Conservation (phyloP, 1,140 invertebrate genomes). For the Aleiodes sp. region DNA sequence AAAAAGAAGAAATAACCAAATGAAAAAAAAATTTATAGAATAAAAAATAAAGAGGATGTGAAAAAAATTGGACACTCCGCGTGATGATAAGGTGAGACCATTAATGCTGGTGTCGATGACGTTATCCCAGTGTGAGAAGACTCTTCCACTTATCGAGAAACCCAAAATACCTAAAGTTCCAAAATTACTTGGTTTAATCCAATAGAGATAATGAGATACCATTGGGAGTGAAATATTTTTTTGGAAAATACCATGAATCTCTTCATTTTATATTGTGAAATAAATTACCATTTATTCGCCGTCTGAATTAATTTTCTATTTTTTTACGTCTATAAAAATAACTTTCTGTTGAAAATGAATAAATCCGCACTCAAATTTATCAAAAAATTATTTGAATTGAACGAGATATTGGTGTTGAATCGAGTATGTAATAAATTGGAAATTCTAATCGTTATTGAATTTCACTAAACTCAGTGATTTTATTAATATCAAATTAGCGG, state of each 20-base stretch:
- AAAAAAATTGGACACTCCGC: neutral
- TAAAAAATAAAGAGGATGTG: slow-evolving; percentile 5
- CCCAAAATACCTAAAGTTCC: neutral
- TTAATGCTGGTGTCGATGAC: slow-evolving; percentile 41
- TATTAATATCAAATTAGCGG: no score
- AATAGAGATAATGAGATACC: slow-evolving; percentile 12
- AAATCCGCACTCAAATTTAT: no score
- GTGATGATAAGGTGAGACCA: slow-evolving; percentile 44
- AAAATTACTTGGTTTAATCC: slow-evolving; percentile 13
- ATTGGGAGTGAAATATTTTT: neutral
- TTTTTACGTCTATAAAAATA: no score
- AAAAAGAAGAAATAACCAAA: no score
- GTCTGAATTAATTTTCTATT: slow-evolving; percentile 21
- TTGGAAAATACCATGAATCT: neutral
- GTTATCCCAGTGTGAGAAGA: slow-evolving; percentile 36
- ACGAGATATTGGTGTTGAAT: no score
- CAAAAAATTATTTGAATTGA: no score
- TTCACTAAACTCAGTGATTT: no score
- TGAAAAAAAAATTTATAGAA: no score
- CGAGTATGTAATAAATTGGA: no score
- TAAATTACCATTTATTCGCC: neutral
- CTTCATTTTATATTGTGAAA: neutral
- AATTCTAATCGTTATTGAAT: no score
- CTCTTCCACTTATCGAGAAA: slow-evolving; percentile 3
- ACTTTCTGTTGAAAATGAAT: no score